These are phyloP conservation scores for Lasaia peninsularis DNA, from an alignment of 1,140 invertebrate species.

Conservation along the genomic window DNA sequence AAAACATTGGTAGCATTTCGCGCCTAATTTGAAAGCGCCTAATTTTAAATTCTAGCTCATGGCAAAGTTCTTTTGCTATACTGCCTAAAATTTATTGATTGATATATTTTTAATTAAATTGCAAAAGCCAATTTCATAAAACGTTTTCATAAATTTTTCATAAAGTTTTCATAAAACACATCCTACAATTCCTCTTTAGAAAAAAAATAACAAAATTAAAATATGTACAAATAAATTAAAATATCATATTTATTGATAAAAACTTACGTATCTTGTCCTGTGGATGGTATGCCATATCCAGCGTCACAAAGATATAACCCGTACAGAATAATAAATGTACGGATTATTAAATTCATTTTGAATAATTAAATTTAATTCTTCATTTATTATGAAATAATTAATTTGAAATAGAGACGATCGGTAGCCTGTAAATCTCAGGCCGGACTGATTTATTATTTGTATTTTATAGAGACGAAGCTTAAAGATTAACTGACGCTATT, in stretches of 20 bases:
- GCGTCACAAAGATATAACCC: conserved; percentile 38
- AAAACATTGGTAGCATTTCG: too few species aligned
- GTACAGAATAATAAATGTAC: conserved; percentile 42
- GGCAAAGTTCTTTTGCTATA: too few species aligned
- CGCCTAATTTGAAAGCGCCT: too few species aligned
- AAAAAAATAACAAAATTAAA: too few species aligned
- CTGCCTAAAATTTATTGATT: too few species aligned
- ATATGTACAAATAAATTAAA: background rate
- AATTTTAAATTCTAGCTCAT: too few species aligned
- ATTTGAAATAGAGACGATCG: conserved; percentile 30
- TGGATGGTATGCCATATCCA: conserved; percentile 34
- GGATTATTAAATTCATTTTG: conserved; percentile 46
- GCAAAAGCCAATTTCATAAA: too few species aligned
- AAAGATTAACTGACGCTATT: conserved; percentile 35
- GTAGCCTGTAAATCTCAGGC: conserved; percentile 39
- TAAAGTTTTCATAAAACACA: too few species aligned
- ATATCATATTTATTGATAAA: conserved; percentile 16
- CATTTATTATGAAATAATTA: conserved; percentile 20
- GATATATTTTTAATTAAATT: too few species aligned
- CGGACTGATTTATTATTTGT: conserved; percentile 35
- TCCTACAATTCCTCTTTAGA: too few species aligned
- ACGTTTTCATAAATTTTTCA: too few species aligned
- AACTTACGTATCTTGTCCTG: conserved; percentile 41
- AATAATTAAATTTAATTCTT: background rate
- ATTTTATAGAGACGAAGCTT: conserved; percentile 13